phyloP scores from a whole-genome alignment of 2,888 invertebrate species.

The Liopterus haemorrhoidalis region DNA sequence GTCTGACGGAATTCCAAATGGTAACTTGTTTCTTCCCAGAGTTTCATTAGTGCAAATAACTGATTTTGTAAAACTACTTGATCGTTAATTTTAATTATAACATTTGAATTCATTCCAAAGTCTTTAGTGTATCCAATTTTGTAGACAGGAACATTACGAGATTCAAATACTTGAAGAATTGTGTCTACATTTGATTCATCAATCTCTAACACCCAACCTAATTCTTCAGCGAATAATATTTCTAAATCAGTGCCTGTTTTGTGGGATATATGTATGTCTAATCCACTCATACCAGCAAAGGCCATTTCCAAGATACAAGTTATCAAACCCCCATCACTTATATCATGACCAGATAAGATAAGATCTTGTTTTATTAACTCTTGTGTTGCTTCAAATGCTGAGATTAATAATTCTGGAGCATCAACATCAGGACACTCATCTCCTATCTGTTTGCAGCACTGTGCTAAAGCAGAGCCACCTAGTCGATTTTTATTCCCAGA shows the following conservation, averaged over 20 bases:
- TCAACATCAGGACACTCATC: slow-evolving; percentile 75
- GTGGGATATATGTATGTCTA: slow-evolving; percentile 59
- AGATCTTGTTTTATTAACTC: slow-evolving; percentile 66
- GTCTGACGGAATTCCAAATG: slow-evolving; percentile 81
- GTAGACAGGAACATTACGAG: slow-evolving; percentile 56
- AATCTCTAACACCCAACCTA: slow-evolving; percentile 79
- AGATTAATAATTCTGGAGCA: slow-evolving; percentile 58
- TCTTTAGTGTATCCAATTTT: slow-evolving; percentile 62
- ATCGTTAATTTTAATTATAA: slow-evolving; percentile 56
- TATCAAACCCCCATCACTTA: slow-evolving; percentile 93
- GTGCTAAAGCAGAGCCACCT: slow-evolving; percentile 90
- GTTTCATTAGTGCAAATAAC: slow-evolving; percentile 64
- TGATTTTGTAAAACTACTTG: slow-evolving; percentile 55
- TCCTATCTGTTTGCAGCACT: slow-evolving; percentile 73
- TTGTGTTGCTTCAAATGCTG: slow-evolving; percentile 81
- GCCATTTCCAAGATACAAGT: slow-evolving; percentile 91
- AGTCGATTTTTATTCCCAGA: slow-evolving; percentile 68
- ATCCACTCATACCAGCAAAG: slow-evolving; percentile 83
- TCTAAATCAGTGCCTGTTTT: slow-evolving; percentile 55
- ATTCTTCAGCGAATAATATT: slow-evolving; percentile 77
- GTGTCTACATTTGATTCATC: slow-evolving; percentile 50
- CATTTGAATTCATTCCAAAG: slow-evolving; percentile 62
- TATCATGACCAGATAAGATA: slow-evolving; percentile 83
- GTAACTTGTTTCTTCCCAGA: slow-evolving; percentile 96
- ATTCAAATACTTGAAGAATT: slow-evolving; percentile 57